Percentiles rank a stretch among this genome's conserved stretches.
phyloP scores from a whole-genome alignment of 2,797 vertebrate genomes.

The Dryobates pubescens region DNA sequence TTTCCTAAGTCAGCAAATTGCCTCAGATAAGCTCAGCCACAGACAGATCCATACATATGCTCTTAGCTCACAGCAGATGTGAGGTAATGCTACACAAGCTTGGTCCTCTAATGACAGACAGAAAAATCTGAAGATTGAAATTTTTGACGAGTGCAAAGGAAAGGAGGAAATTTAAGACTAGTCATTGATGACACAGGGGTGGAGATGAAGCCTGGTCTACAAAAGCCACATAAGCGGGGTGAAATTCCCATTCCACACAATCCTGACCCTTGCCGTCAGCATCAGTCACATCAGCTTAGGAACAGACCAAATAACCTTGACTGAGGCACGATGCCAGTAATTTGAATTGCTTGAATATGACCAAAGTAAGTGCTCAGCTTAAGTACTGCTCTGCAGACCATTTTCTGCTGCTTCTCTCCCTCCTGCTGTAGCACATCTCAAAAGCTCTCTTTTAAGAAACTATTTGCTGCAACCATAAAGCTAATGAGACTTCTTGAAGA shows the following conservation, averaged over 20 bases:
- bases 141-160: background rate
- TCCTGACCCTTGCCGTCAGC: background rate
- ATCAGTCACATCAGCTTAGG: background rate
- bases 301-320: background rate
- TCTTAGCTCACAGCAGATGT: background rate
- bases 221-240: background rate
- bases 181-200: background rate
- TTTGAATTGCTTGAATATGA: background rate
- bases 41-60: background rate
- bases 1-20: background rate
- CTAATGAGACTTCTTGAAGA: background rate
- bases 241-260: background rate
- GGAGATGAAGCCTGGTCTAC: background rate
- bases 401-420: background rate
- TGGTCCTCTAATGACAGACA: background rate
- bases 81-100: background rate
- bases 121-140: background rate
- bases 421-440: background rate
- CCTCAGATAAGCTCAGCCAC: background rate
- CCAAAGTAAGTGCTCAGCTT: background rate
- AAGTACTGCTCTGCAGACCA: background rate
- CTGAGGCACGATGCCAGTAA: background rate
- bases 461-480: background rate
- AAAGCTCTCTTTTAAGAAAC: background rate
- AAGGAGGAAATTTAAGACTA: background rate